Conservation (phyloP, 1,140 invertebrate genomes). For the Mizuhopecten yessoensis region DNA sequence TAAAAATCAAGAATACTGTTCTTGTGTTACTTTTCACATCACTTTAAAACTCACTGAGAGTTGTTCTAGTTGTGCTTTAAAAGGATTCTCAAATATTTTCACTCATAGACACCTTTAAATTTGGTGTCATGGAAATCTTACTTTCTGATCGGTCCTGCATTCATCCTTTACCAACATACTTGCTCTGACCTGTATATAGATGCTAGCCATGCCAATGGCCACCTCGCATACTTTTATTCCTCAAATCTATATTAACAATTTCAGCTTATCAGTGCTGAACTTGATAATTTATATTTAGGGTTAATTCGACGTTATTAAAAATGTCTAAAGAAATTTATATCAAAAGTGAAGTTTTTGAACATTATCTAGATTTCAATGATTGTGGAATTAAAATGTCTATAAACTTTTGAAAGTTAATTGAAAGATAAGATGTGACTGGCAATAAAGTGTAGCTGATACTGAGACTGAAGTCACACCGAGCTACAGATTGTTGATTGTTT, state of each 20-base stretch:
- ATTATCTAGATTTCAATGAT: not conserved
- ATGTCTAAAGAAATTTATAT: slow-evolving; percentile 11
- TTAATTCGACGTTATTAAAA: not conserved
- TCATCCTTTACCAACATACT: not conserved
- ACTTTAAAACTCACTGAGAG: too few relatives aligned
- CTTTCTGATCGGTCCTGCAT: too few relatives aligned
- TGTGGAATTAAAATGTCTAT: not conserved
- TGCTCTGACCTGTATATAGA: not conserved
- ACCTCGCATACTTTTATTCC: not conserved
- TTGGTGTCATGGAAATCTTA: too few relatives aligned
- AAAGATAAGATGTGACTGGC: not conserved
- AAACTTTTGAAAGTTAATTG: not conserved
- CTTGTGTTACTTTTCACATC: too few relatives aligned
- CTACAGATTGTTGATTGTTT: not conserved
- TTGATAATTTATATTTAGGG: not conserved
- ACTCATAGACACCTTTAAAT: too few relatives aligned
- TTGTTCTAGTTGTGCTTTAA: too few relatives aligned
- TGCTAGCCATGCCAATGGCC: too few relatives aligned
- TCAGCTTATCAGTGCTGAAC: not conserved
- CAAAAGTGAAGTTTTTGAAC: not conserved
- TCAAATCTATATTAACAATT: not conserved
- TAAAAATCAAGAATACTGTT: too few relatives aligned
- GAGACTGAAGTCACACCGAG: not conserved
- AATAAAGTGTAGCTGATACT: not conserved
- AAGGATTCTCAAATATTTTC: too few relatives aligned